Evolutionary conservation across 2,888 invertebrate genomes (phyloP), one percentile per base, ranked within the genome.

Genomic region (Baccha elongata): DNA sequence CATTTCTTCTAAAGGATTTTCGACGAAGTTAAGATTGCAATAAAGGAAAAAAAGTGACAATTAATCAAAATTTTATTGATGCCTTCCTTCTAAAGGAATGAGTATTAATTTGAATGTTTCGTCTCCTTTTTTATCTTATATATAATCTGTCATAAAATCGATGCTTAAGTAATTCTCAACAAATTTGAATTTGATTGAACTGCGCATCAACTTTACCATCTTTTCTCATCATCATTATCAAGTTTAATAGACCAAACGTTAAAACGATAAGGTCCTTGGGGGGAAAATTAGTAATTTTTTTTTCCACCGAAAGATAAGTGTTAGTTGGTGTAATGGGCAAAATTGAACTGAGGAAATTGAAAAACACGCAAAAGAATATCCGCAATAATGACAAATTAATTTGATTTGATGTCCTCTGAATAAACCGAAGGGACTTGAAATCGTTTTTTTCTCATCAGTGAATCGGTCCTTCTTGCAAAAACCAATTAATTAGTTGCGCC

Each of bases 381-480:
- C 83, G 53, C 55, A 73, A 76, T 78, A 78, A 83, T 78, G 83
- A 83, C 83, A 83, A 83, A 78, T 73, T 83, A 83, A 83, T 83
- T 83, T 78, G 72, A 73, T 73, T 83, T 78, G 72, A 73, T 73
- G 83, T 68, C 83, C 72, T 73, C 40, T n/a, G n/a, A n/a, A 64
- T 78, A 78, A 83, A 68, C 26, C 13, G 42, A 26, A 50, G 55
- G 64, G 74, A 55, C 50, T 32, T 40, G 26, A 53, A 67, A 35
- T 50, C 23, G 64, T 35, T 35, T 55, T 53, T 15, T 29, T 37
- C 62, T 48, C 21, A n/a, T n/a, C 40, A 15, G 37, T 42, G 46
- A 74, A 76, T 67, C 60, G 68, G 62, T 67, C 50, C 48, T 60
- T 42, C 17, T 13, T 60, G 35, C 15, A 26, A 11, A 7, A 53